Base-by-base conservation (phyloP, 2,797 vertebrate species). In the Leucoraja ocellata region DNA sequence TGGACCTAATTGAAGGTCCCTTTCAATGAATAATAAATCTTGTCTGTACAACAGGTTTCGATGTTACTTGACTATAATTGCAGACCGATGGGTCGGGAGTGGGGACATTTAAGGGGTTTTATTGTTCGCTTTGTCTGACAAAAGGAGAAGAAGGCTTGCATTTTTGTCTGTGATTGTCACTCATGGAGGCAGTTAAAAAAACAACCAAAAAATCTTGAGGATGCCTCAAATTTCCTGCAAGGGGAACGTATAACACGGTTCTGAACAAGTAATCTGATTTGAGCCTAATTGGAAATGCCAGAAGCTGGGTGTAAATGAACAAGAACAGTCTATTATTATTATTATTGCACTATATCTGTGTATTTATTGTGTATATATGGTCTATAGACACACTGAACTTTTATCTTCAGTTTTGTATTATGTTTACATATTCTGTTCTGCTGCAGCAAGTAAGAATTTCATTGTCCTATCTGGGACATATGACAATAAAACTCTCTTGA, bases 1-100 rank as follows among this genome's bases (percentile, higher is more conserved):
- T 94, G 93, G 76, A 91, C 93, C 94, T 94, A 95, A 95, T 92
- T 92, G 90, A 54, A 92, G 39, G 46, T 92, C 71, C 71, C 46
- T 28, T n/a, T 28, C 71, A 92, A 54, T 74, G 90, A 73, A 92
- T 92, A 92, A 92, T 92, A 92, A 92, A 54, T 76, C 39, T 92
- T 58, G 36, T 63, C 36, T 7, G 25, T 92, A 14, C 71, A 54
- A 76, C 13, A 58, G 68, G 28, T 76, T 92, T 54, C 23, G 46
- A 46, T 58, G 39, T 76, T n/a, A 92, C 25, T 7, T 54, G 54
- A 2, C 71, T 54, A 21, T 71, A 73, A 73, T 73, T 18, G 21
- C 18, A 91, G 65, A 91, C 18, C 21, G 2, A 6, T 32, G 86
- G 32, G 68, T 6, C 0, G 71, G 39, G 10, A 28, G 4, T 32